Percentiles rank a stretch among this genome's conserved stretches.
phyloP scores from a whole-genome alignment of 2,113 vertebrate species.

The Scolopax mira region DNA sequence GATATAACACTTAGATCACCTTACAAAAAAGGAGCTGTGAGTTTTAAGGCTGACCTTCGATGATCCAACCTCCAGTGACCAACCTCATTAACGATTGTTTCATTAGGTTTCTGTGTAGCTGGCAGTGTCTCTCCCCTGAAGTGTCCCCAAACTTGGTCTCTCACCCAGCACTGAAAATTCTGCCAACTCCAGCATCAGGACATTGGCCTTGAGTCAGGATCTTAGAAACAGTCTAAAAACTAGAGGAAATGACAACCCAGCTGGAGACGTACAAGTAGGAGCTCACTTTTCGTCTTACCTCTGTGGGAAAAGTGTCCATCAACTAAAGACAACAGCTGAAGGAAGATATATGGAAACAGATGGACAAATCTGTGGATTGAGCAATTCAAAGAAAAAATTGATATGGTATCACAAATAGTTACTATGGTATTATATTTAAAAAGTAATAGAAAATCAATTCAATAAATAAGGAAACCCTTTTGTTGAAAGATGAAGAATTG shows the following conservation, averaged over 20 bases:
- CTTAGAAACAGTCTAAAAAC: background rate
- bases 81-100: background rate
- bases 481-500: background rate
- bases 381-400: background rate
- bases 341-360: background rate
- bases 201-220: background rate
- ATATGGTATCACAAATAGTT: background rate
- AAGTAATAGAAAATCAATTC: background rate
- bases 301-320: background rate
- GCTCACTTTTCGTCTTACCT: background rate
- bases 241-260: background rate
- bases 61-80: background rate
- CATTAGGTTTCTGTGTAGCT: background rate
- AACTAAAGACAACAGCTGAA: background rate
- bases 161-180: background rate
- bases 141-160: background rate
- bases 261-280: accelerated
- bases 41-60: background rate
- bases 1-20: background rate
- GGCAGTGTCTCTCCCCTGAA: background rate
- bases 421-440: background rate
- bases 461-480: background rate
- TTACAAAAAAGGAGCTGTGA: background rate
- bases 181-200: background rate
- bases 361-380: background rate